phyloP scores from a whole-genome alignment of 92 coral and sea anemone genomes.

The Epizoanthus ramosus region DNA sequence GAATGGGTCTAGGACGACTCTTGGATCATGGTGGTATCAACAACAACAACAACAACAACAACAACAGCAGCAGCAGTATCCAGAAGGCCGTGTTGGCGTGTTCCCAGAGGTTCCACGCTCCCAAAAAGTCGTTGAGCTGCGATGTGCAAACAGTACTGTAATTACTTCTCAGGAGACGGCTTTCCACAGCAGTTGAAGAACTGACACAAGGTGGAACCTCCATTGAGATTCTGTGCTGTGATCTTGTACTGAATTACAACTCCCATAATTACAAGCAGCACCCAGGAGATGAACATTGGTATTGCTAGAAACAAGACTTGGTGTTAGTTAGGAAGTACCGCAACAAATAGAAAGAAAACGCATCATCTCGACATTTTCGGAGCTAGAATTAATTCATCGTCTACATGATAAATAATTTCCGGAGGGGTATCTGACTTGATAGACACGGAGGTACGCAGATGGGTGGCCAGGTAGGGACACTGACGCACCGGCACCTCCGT shows the following conservation, averaged over 20 bases:
- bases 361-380: too few species aligned
- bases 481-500: not conserved
- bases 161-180: constrained; percentile 68
- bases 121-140: too few species aligned
- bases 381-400: too few species aligned
- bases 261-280: constrained; percentile 76
- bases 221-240: constrained; percentile 69
- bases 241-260: constrained; percentile 77
- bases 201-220: constrained; percentile 58
- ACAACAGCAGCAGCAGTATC: too few species aligned
- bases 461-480: not conserved
- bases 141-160: not conserved
- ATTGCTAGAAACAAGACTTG: constrained; percentile 58
- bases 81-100: too few species aligned
- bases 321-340: not conserved
- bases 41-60: too few species aligned
- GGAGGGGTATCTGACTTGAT: not conserved
- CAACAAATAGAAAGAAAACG: not conserved
- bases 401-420: too few species aligned
- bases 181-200: constrained; percentile 70
- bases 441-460: too few species aligned
- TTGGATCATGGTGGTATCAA: too few species aligned
- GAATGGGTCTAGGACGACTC: too few species aligned
- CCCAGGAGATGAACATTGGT: constrained; percentile 90
- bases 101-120: too few species aligned